Percentiles rank a stretch among this genome's conserved stretches.
Conservation (phyloP, 1,140 invertebrate species). For the Pseudomyrmex cubaensis region DNA sequence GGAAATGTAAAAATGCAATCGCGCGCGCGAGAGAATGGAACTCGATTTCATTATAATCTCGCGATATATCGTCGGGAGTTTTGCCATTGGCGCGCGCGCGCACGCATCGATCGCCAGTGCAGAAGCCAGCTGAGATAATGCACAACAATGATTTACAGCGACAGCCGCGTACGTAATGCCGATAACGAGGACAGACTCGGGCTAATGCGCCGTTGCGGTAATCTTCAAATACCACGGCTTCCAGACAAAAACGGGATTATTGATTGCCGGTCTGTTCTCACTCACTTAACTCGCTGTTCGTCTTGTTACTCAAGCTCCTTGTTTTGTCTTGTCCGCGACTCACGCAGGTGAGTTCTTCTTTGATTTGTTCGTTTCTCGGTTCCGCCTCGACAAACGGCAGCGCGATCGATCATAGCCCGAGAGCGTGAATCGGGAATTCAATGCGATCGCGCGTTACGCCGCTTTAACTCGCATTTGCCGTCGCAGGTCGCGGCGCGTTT, state of each 20-base stretch:
- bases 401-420: constrained; percentile 67
- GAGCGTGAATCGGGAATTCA: constrained; percentile 52
- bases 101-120: neutral
- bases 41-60: constrained; percentile 10
- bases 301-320: constrained; percentile 43
- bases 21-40: neutral
- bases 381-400: constrained; percentile 45
- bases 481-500: constrained; percentile 53
- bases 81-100: neutral
- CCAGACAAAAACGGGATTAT: constrained; percentile 48
- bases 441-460: constrained; percentile 63
- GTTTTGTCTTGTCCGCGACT: constrained; percentile 41
- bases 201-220: constrained; percentile 30
- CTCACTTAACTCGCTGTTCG: constrained; percentile 46
- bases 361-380: constrained; percentile 55
- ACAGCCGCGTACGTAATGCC: constrained; percentile 13
- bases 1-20: neutral
- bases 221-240: constrained; percentile 32
- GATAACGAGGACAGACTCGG: constrained; percentile 29
- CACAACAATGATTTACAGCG: constrained; percentile 39
- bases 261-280: constrained; percentile 45
- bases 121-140: constrained; percentile 12
- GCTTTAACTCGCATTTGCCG: constrained; percentile 49
- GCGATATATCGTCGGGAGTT: constrained; percentile 7
- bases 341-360: constrained; percentile 32